These are phyloP conservation scores for Artemia franciscana DNA, from an alignment of 1,140 invertebrate species.

Conservation along the genomic window DNA sequence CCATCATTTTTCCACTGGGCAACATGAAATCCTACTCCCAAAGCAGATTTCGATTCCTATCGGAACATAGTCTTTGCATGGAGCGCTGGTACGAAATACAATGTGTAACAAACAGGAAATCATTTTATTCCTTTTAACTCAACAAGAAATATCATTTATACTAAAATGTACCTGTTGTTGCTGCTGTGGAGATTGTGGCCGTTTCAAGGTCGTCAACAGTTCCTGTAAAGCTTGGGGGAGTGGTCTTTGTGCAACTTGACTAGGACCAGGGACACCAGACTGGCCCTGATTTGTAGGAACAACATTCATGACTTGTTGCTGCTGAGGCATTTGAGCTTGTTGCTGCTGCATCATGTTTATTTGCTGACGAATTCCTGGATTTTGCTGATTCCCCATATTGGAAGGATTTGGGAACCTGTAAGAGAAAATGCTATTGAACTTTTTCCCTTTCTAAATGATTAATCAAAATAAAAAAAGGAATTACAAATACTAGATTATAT, in stretches of 20 bases:
- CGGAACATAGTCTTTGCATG: too few relatives aligned
- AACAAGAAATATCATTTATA: background rate
- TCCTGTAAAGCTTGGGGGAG: slow-evolving; percentile 50
- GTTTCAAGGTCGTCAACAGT: slow-evolving; percentile 64
- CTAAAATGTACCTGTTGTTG: slow-evolving; percentile 40
- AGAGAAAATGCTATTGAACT: slow-evolving; percentile 1
- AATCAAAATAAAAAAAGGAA: too few relatives aligned
- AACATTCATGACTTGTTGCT: slow-evolving; percentile 6
- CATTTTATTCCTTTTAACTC: background rate
- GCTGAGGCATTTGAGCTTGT: slow-evolving; percentile 10
- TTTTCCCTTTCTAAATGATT: too few relatives aligned
- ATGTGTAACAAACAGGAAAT: too few relatives aligned
- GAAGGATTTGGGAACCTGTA: background rate
- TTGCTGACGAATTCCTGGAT: slow-evolving; percentile 23
- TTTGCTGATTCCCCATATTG: slow-evolving; percentile 12
- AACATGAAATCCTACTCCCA: too few relatives aligned
- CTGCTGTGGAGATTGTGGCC: slow-evolving; percentile 68
- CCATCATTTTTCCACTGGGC: too few relatives aligned
- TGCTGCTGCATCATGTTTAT: slow-evolving; percentile 11
- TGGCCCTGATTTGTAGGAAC: background rate
- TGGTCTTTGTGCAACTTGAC: slow-evolving; percentile 11
- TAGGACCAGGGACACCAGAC: slow-evolving; percentile 10
- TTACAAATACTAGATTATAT: too few relatives aligned
- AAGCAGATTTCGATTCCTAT: too few relatives aligned
- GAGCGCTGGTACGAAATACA: too few relatives aligned